phyloP scores from a whole-genome alignment of 2,113 vertebrate genomes.

The Thamnaconus septentrionalis region DNA sequence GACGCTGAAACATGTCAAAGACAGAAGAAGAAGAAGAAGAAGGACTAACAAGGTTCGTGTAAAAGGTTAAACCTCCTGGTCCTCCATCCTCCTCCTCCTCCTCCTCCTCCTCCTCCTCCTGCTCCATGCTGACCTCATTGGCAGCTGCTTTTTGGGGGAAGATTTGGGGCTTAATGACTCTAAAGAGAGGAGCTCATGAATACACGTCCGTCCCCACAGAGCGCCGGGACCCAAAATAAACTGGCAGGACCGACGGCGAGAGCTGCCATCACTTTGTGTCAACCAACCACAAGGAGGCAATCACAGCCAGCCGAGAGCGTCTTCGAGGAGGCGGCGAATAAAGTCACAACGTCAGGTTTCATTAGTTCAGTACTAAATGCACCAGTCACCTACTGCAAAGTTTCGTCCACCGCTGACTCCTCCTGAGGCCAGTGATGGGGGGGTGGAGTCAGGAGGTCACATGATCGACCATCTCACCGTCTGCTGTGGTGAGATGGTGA shows the following conservation, averaged over 20 bases:
- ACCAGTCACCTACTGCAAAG: no score
- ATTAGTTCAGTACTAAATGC: no score
- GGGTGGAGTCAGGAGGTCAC: no score
- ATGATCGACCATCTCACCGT: no score
- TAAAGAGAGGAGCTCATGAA: constrained; percentile 49
- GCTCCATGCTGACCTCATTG: constrained; percentile 40
- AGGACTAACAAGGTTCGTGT: no score
- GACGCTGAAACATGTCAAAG: no score
- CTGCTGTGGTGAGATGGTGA: no score
- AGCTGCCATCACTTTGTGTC: constrained; percentile 36
- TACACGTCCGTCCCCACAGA: constrained; percentile 43
- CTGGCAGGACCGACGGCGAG: constrained; percentile 42
- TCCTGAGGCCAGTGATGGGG: not conserved
- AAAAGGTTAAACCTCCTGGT: no score
- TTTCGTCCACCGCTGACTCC: constrained; percentile 21
- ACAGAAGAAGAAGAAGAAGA: no score
- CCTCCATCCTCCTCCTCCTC: not conserved
- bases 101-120: not conserved
- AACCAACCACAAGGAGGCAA: constrained; percentile 39
- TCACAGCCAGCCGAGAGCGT: no score
- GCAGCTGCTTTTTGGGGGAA: constrained; percentile 15
- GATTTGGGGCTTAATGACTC: constrained; percentile 48
- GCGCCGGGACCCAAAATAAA: constrained; percentile 38
- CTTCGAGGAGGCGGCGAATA: no score
- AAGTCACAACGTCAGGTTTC: no score